Conservation (phyloP, 2,113 vertebrate species). For the Felis catus region DNA sequence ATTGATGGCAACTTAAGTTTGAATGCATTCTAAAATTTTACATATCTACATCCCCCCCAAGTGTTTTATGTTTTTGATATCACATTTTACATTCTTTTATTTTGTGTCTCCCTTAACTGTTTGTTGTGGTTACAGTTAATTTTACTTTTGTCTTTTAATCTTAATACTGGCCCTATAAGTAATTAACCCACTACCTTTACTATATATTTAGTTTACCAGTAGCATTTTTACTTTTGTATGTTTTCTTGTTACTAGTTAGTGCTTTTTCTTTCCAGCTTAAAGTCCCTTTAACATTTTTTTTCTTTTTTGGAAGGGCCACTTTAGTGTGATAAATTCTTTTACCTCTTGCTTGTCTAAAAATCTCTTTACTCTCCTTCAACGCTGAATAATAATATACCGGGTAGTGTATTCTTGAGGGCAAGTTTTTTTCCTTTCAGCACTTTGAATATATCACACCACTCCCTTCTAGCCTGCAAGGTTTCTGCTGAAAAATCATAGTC, state of each 20-base stretch:
- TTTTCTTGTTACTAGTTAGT: neutral
- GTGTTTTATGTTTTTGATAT: neutral
- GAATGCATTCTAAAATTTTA: neutral
- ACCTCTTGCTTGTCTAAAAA: neutral
- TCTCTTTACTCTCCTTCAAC: neutral
- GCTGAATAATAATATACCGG: neutral
- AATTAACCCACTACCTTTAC: neutral
- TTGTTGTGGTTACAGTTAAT: neutral
- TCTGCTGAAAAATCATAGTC: neutral
- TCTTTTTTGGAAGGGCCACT: neutral
- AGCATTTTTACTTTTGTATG: neutral
- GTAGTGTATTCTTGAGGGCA: neutral
- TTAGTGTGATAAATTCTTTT: neutral
- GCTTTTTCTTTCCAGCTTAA: neutral
- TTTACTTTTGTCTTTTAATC: neutral
- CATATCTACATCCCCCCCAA: neutral
- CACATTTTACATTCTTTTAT: neutral
- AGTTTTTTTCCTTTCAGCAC: neutral
- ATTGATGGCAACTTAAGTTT: neutral
- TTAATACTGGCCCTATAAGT: neutral
- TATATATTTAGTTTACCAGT: neutral
- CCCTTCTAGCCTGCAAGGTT: neutral
- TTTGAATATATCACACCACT: neutral
- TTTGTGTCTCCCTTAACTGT: neutral
- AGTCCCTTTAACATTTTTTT: neutral